Evolutionary conservation across 2,113 vertebrate genomes (phyloP).

Genomic region (Scomber japonicus): DNA sequence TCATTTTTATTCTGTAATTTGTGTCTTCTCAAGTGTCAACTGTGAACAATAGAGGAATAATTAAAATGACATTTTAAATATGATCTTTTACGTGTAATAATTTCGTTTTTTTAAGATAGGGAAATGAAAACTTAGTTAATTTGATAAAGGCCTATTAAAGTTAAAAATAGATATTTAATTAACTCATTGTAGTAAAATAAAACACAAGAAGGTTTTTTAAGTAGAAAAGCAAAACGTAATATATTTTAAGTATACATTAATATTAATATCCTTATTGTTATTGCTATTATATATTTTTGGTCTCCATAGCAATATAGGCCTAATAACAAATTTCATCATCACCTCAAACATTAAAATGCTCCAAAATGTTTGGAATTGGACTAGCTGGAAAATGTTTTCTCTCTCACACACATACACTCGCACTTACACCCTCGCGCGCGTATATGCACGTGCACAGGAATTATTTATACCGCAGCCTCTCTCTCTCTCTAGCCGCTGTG

Average conservation of each 20-base stretch:
- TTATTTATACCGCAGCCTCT: constrained; percentile 41
- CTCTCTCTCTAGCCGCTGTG: background rate
- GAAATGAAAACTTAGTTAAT: too few species aligned
- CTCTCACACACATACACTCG: background rate
- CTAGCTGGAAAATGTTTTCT: constrained; percentile 1
- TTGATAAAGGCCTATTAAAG: too few species aligned
- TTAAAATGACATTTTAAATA: too few species aligned
- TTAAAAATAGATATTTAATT: too few species aligned
- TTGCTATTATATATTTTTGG: background rate
- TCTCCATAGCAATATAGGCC: background rate
- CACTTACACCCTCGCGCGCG: background rate
- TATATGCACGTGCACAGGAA: background rate
- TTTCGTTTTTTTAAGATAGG: too few species aligned
- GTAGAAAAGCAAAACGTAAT: too few species aligned
- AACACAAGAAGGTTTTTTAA: too few species aligned
- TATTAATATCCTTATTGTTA: background rate
- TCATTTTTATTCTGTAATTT: too few species aligned
- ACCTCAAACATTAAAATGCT: background rate
- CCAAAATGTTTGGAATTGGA: background rate
- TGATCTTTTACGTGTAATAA: too few species aligned
- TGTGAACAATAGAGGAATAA: too few species aligned
- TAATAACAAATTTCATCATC: background rate
- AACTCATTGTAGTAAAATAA: too few species aligned
- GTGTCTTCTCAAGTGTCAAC: too few species aligned
- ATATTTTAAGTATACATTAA: background rate